Evolutionary conservation across 2,888 invertebrate species (phyloP).

Genomic region (Caenorhabditis sulstoni): DNA sequence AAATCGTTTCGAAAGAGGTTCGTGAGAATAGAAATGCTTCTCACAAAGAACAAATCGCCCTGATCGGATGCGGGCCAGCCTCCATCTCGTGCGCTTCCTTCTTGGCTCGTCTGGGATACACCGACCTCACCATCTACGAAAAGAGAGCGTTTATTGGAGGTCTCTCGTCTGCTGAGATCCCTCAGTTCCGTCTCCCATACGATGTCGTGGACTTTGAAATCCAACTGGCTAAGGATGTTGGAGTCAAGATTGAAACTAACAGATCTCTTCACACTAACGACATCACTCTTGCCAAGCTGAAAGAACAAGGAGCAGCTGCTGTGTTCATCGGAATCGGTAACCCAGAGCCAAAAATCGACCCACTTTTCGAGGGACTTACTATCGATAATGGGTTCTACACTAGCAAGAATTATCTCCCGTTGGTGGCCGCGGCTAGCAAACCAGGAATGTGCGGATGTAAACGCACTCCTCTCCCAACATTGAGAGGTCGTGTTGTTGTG

Average conservation of each 20-base stretch:
- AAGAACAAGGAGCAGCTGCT: slow-evolving; percentile 80
- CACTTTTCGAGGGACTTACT: slow-evolving; percentile 87
- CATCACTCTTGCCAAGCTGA: slow-evolving; percentile 84
- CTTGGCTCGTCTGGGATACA: slow-evolving; percentile 93
- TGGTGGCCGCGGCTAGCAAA: slow-evolving; percentile 92
- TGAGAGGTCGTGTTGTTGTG: slow-evolving; percentile 91
- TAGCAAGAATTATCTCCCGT: slow-evolving; percentile 93
- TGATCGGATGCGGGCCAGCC: slow-evolving; percentile 96
- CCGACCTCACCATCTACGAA: slow-evolving; percentile 93
- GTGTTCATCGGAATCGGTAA: slow-evolving; percentile 87
- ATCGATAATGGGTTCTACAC: slow-evolving; percentile 92
- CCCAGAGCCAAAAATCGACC: slow-evolving; percentile 90
- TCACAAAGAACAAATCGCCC: slow-evolving; percentile 84
- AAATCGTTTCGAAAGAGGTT: slow-evolving; percentile 87
- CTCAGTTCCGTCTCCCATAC: slow-evolving; percentile 94
- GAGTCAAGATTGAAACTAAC: slow-evolving; percentile 88
- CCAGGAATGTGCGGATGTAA: slow-evolving; percentile 90
- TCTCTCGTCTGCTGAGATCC: slow-evolving; percentile 91
- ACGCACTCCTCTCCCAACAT: slow-evolving; percentile 85
- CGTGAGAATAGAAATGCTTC: slow-evolving; percentile 72
- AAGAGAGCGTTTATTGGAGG: slow-evolving; percentile 91
- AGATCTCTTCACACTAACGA: slow-evolving; percentile 85
- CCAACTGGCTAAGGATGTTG: slow-evolving; percentile 91
- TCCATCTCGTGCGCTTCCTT: slow-evolving; percentile 97
- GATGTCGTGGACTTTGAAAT: slow-evolving; percentile 95